Conservation (phyloP, 2,797 vertebrate genomes). For the Cossypha dichroa region DNA sequence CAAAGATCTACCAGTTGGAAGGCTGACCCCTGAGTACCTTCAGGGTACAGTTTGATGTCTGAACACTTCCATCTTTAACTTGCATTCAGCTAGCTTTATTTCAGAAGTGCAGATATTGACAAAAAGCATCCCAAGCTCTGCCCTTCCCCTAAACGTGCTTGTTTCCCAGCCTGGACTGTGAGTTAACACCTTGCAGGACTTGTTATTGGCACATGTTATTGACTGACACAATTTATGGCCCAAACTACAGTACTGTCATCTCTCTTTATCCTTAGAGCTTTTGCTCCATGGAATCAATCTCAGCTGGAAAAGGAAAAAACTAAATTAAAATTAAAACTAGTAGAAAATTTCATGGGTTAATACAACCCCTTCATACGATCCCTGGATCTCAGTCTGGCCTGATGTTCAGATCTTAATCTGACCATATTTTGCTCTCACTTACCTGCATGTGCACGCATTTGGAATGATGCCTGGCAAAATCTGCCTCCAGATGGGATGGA, state of each 20-base stretch:
- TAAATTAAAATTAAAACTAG: not conserved
- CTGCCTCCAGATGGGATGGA: not conserved
- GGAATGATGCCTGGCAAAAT: not conserved
- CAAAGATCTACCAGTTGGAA: not conserved
- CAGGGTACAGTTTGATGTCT: not conserved
- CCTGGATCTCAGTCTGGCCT: not conserved
- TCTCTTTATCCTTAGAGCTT: slow-evolving; percentile 11
- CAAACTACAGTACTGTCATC: not conserved
- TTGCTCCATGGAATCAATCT: not conserved
- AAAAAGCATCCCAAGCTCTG: not conserved
- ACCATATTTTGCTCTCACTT: not conserved
- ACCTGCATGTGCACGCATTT: not conserved
- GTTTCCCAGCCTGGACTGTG: not conserved
- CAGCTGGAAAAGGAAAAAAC: not conserved
- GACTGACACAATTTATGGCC: slow-evolving; percentile 1
- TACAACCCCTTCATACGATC: not conserved
- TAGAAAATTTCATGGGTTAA: not conserved
- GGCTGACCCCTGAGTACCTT: not conserved
- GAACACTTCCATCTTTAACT: not conserved
- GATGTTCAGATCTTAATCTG: not conserved
- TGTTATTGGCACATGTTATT: not conserved
- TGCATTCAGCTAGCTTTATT: not conserved
- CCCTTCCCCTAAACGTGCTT: not conserved
- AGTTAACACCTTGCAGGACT: not conserved
- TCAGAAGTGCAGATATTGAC: not conserved